A percentile compares a stretch with the other conserved stretches of the same genome.
These are phyloP conservation scores for Piprites chloris DNA, from an alignment of 2,113 vertebrate species.

Conservation along the genomic window DNA sequence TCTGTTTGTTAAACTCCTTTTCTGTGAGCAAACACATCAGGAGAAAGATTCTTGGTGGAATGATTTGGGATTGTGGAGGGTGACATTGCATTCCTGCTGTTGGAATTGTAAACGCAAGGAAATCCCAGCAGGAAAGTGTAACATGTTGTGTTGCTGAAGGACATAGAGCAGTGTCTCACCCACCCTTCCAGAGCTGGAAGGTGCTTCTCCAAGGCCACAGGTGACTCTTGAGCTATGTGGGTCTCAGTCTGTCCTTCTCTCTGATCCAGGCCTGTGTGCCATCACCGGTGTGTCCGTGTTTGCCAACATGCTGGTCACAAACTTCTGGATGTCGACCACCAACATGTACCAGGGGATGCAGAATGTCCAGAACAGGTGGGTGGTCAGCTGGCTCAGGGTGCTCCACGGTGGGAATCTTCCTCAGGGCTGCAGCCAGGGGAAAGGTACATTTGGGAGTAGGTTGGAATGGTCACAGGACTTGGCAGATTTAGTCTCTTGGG, in stretches of 20 bases:
- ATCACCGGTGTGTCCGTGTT: conserved; percentile 89
- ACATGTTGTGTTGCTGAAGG: neutral
- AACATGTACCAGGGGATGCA: conserved; percentile 73
- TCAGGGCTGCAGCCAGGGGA: neutral
- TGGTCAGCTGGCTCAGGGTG: neutral
- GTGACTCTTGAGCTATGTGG: neutral
- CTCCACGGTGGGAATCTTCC: neutral
- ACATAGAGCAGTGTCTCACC: neutral
- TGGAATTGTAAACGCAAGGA: neutral
- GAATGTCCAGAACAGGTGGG: conserved; percentile 76
- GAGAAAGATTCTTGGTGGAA: neutral
- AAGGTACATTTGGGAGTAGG: neutral
- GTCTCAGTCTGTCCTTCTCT: neutral
- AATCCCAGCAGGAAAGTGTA: neutral
- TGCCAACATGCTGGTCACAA: conserved; percentile 90
- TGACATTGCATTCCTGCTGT: neutral
- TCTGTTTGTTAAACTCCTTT: neutral
- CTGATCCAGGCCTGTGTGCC: conserved; percentile 79
- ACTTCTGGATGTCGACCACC: conserved; percentile 83
- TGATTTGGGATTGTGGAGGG: neutral
- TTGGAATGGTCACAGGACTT: neutral
- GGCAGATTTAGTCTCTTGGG: neutral
- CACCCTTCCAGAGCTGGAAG: neutral
- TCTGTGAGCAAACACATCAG: neutral
- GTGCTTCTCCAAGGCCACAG: neutral